Evolutionary conservation across 2,888 invertebrate genomes (phyloP).

Genomic region (Tholera decimalis): DNA sequence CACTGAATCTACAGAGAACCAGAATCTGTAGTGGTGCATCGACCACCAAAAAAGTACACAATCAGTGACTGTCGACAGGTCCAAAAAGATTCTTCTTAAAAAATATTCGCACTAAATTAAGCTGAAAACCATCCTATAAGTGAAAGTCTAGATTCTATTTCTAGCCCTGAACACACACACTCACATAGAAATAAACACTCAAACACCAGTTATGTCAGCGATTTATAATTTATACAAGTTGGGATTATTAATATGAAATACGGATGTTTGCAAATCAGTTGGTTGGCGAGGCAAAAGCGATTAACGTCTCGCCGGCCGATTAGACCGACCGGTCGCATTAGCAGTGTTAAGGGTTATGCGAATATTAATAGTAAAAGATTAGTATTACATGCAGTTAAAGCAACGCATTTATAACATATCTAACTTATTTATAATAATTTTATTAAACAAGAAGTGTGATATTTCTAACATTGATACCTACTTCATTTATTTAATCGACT

Average conservation of each 20-base stretch:
- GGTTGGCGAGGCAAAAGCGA: conserved; percentile 37
- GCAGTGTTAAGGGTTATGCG: conserved; percentile 37
- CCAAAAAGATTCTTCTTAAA: not conserved
- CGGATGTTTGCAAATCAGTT: conserved; percentile 51
- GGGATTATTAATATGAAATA: conserved; percentile 55
- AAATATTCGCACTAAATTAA: not conserved
- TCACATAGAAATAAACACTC: conserved; percentile 3
- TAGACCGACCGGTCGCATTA: conserved; percentile 27
- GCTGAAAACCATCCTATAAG: conserved; percentile 13
- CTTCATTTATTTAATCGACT: not conserved
- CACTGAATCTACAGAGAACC: too few species aligned
- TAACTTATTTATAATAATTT: too few species aligned
- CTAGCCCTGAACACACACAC: conserved; percentile 15
- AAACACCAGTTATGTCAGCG: conserved; percentile 23
- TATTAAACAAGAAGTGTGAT: not conserved
- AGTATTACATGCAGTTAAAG: not conserved
- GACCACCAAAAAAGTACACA: too few species aligned
- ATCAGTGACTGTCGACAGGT: too few species aligned
- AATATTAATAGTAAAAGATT: not conserved
- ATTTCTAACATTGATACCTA: not conserved
- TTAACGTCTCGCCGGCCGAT: conserved; percentile 42
- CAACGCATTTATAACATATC: not conserved
- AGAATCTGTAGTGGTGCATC: too few species aligned
- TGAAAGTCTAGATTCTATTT: conserved; percentile 44
- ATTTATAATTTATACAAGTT: conserved; percentile 53